Percentiles rank a stretch among this genome's conserved stretches.
Evolutionary conservation across 2,797 vertebrate species (phyloP).

Genomic region (Chloroceryle inda): DNA sequence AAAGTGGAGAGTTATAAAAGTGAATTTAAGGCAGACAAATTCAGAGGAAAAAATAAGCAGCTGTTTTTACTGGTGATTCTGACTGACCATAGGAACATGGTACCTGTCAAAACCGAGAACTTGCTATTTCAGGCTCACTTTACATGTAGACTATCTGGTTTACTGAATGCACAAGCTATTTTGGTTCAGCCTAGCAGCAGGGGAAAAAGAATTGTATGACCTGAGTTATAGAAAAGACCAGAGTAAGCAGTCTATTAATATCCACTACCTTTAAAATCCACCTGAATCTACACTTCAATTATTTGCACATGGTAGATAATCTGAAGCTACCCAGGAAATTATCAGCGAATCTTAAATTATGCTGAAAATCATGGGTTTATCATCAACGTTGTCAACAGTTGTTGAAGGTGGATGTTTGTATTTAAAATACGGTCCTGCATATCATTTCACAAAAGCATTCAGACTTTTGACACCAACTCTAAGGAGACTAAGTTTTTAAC

Average conservation of each 20-base stretch:
- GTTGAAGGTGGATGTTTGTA: neutral
- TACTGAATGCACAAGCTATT: neutral
- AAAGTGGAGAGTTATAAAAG: neutral
- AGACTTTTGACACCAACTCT: neutral
- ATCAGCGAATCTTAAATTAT: neutral
- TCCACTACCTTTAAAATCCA: neutral
- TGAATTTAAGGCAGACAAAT: neutral
- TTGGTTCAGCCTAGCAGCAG: neutral
- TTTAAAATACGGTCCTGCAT: neutral
- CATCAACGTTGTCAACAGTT: neutral
- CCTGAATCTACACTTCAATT: neutral
- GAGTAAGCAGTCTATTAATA: neutral
- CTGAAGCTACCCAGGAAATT: neutral
- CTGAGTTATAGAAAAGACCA: neutral
- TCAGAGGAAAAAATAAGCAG: neutral
- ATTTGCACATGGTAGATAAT: neutral
- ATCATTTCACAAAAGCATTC: neutral
- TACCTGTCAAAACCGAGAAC: neutral
- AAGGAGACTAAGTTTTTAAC: neutral
- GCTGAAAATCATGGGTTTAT: neutral
- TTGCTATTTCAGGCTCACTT: neutral
- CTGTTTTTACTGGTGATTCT: neutral
- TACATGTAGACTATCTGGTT: neutral
- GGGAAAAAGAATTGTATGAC: neutral
- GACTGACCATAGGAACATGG: neutral